phyloP scores from a whole-genome alignment of 2,113 vertebrate species.

The Serilophus lunatus region DNA sequence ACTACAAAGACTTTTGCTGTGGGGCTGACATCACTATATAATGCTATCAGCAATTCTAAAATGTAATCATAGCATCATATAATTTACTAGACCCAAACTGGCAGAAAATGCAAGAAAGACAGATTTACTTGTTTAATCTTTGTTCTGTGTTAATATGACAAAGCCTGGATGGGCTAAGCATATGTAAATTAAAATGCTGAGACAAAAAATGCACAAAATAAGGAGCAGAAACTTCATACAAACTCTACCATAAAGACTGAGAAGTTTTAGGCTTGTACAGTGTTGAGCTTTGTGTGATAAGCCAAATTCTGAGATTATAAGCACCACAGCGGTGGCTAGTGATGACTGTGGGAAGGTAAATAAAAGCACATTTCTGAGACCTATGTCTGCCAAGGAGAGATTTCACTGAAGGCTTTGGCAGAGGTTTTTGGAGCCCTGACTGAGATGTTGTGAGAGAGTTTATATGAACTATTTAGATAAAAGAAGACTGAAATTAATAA shows the following conservation, averaged over 20 bases:
- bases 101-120: not conserved
- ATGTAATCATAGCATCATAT: not conserved
- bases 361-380: slow-evolving; percentile 3
- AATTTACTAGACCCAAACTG: not conserved
- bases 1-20: not conserved
- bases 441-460: not conserved
- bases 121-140: not conserved
- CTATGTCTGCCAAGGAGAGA: not conserved
- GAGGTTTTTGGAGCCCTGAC: not conserved
- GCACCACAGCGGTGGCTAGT: accelerated
- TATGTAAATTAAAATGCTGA: not conserved
- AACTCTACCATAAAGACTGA: not conserved
- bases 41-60: not conserved
- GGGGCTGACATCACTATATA: not conserved
- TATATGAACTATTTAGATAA: not conserved
- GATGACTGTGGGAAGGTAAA: not conserved
- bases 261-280: not conserved
- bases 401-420: slow-evolving; percentile 10
- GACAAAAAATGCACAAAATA: not conserved
- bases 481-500: slow-evolving; percentile 31
- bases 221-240: not conserved
- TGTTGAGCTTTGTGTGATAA: not conserved
- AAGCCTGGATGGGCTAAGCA: not conserved
- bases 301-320: not conserved
- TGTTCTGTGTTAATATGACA: not conserved